A percentile compares a stretch with the other conserved stretches of the same genome.
phyloP scores from a whole-genome alignment of 2,888 invertebrate species.

The Exephanes ischioxanthus region DNA sequence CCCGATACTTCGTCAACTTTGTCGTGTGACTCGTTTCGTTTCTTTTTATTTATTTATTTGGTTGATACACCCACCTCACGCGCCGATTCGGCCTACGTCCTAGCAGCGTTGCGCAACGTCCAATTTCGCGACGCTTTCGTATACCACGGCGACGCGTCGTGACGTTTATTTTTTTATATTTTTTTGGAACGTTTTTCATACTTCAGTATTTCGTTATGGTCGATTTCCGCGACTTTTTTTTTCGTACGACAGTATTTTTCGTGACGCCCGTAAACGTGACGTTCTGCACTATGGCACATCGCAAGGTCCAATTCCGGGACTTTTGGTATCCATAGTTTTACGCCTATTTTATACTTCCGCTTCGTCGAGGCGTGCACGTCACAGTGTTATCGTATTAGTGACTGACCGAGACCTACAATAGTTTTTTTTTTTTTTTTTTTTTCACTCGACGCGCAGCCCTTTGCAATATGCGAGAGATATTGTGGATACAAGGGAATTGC shows the following conservation, averaged over 20 bases:
- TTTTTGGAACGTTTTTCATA: not conserved
- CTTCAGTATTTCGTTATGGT: slow-evolving; percentile 10
- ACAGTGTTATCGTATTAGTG: not conserved
- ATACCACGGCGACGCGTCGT: not conserved
- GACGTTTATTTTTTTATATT: not conserved
- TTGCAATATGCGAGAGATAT: slow-evolving; percentile 32
- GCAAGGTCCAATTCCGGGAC: slow-evolving; percentile 26
- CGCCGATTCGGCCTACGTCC: slow-evolving; percentile 7
- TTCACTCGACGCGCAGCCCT: slow-evolving; percentile 7
- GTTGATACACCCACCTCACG: slow-evolving; percentile 47
- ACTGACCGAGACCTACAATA: slow-evolving; percentile 18
- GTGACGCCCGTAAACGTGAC: slow-evolving; percentile 13
- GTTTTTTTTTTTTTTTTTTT: not conserved
- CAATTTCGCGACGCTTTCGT: slow-evolving; percentile 32
- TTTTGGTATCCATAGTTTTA: slow-evolving; percentile 7
- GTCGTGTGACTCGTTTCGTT: slow-evolving; percentile 54
- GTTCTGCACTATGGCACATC: slow-evolving; percentile 28
- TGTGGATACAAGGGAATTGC: slow-evolving; percentile 52
- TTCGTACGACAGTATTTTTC: slow-evolving; percentile 24
- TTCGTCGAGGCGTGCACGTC: not conserved
- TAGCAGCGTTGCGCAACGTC: slow-evolving; percentile 21
- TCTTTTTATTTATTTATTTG: slow-evolving; percentile 46
- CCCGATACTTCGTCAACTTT: slow-evolving; percentile 57
- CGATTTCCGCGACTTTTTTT: slow-evolving; percentile 21
- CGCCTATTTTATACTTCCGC: slow-evolving; percentile 26